A percentile compares a stretch with the other conserved stretches of the same genome.
phyloP scores from a whole-genome alignment of 2,888 invertebrate species.

The Listrodromus nycthemerus region DNA sequence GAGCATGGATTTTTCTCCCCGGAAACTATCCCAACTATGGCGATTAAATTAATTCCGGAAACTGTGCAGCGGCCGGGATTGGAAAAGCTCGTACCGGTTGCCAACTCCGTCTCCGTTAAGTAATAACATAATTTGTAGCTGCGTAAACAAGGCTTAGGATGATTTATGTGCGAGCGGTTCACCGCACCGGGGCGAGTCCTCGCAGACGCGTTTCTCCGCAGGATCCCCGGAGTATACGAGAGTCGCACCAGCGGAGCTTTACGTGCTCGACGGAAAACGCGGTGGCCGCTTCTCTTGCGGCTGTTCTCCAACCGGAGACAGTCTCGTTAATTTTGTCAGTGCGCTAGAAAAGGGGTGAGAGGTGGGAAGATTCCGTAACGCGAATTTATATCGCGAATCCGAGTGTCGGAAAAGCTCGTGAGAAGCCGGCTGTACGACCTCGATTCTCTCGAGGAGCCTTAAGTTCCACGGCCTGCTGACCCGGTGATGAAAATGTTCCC shows the following conservation, averaged over 20 bases:
- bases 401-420: slow-evolving; percentile 57
- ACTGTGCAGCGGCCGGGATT: slow-evolving; percentile 18
- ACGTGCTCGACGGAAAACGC: slow-evolving; percentile 24
- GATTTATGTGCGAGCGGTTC: slow-evolving; percentile 78
- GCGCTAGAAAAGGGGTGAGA: not conserved
- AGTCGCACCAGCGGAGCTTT: slow-evolving; percentile 22
- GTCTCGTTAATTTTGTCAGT: slow-evolving; percentile 67
- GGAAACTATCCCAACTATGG: slow-evolving; percentile 14
- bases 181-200: slow-evolving; percentile 65
- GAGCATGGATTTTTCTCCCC: not conserved
- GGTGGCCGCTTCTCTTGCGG: slow-evolving; percentile 17
- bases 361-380: slow-evolving; percentile 31
- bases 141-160: slow-evolving; percentile 80
- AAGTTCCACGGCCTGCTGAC: not conserved
- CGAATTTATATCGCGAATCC: slow-evolving; percentile 70
- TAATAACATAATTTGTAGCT: slow-evolving; percentile 80
- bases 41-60: slow-evolving; percentile 41
- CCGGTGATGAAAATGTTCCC: slow-evolving; percentile 7
- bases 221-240: slow-evolving; percentile 16
- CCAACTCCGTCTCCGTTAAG: slow-evolving; percentile 66
- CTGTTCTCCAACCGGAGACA: slow-evolving; percentile 43
- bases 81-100: slow-evolving; percentile 33
- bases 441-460: slow-evolving; percentile 6
- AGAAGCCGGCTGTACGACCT: slow-evolving; percentile 15
- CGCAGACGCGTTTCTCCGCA: slow-evolving; percentile 16